Base-by-base conservation (phyloP, 1,140 invertebrate species). In the Neodiprion fabricii region DNA sequence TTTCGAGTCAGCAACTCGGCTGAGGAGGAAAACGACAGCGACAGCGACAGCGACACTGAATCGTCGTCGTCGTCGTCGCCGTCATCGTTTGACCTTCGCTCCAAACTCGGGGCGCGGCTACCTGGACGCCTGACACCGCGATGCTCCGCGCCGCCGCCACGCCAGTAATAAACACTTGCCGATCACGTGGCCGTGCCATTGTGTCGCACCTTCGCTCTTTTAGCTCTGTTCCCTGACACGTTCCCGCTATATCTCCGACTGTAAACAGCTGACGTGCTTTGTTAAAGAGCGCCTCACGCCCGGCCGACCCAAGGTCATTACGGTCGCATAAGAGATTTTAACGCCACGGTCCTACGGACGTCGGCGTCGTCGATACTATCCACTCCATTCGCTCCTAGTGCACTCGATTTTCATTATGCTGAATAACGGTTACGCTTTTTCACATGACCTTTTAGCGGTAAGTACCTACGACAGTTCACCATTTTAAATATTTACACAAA, bases 131-230 rank as follows among this genome's bases (percentile, higher is more conserved):
- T 21, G 12, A 14, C 12, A 14, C 61, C 61, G 5, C 28, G 28
- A 65, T 65, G 17, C 12, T 14, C 11, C 23, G 40, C 12, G 61
- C 12, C 17, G 67, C 67, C 11, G 10, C 48, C n/a, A n/a, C 67
- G 17, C 67, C 28, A 21, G 28, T 82, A 82, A 81, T 79, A 82
- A 82, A 81, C 77, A 78, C 73, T 77, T 72, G 78, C 75, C 48
- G 23, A 74, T 80, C 80, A 78, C 80, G 81, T 78, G 80, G 79
- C 53, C 75, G 74, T 77, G 74, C 72, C 75, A 67, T 61, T 47
- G 71, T 72, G 67, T 74, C 65, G 77, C 75, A 73, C 50, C 74
- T 23, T 12, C 14, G 67, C 14, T 69, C 14, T 47, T 69, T 69
- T 69, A 40, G 28, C 12, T 14, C 79, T 76, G 74, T 77, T 71